These are phyloP conservation scores for Callyntrura guangdongensis DNA, from an alignment of 2,888 invertebrate genomes.

Conservation along the genomic window DNA sequence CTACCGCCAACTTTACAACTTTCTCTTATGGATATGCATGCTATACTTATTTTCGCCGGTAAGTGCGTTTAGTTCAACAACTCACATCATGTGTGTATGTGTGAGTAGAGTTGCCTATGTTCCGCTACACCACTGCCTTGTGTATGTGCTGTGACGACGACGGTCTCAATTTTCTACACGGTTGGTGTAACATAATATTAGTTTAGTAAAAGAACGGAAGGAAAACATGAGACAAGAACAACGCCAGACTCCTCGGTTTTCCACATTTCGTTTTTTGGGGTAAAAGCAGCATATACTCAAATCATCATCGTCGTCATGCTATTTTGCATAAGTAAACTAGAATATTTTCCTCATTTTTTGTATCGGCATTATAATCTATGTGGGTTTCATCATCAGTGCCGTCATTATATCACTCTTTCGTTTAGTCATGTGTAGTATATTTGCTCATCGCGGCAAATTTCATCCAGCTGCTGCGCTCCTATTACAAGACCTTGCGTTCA, in stretches of 20 bases:
- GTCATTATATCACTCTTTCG: not conserved
- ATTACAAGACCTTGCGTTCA: not conserved
- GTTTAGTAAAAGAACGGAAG: constrained; percentile 27
- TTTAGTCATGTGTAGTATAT: not conserved
- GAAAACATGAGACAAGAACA: not conserved
- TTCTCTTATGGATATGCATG: not conserved
- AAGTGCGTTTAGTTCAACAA: constrained; percentile 13
- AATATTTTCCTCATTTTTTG: constrained; percentile 52
- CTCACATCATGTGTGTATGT: no score
- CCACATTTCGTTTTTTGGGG: not conserved
- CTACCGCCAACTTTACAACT: not conserved
- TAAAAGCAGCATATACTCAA: not conserved
- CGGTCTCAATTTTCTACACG: constrained; percentile 4
- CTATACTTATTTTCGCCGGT: not conserved
- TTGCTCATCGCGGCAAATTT: constrained; percentile 28
- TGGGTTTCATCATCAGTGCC: not conserved
- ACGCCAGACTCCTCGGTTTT: not conserved
- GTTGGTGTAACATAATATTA: constrained; percentile 32
- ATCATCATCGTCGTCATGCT: not conserved
- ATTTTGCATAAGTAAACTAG: constrained; percentile 67
- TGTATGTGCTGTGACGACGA: not conserved
- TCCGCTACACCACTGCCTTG: not conserved
- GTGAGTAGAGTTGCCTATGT: not conserved
- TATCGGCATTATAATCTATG: constrained; percentile 36
- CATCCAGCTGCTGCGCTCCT: not conserved